These are phyloP conservation scores for Sturmia bella DNA, from an alignment of 2,888 invertebrate species.

Conservation along the genomic window DNA sequence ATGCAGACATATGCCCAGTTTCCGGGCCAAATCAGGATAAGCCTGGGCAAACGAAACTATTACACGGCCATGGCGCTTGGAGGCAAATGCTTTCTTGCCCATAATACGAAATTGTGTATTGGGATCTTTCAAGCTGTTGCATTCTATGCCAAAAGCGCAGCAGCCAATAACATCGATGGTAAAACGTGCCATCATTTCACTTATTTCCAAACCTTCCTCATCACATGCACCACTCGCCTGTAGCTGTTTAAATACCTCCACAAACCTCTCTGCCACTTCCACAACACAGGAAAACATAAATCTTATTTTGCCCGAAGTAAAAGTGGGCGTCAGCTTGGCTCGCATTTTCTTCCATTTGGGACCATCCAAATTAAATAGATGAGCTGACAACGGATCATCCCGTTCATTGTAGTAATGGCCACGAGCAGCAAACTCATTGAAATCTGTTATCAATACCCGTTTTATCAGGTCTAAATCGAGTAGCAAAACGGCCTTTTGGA, in stretches of 20 bases:
- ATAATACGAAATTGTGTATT: constrained; percentile 79
- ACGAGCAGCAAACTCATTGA: constrained; percentile 79
- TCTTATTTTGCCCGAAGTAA: constrained; percentile 83
- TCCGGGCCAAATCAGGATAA: constrained; percentile 73
- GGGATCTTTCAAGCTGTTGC: constrained; percentile 81
- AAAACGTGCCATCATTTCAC: constrained; percentile 81
- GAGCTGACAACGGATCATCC: constrained; percentile 80
- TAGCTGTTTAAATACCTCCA: constrained; percentile 72
- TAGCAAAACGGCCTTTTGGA: constrained; percentile 73
- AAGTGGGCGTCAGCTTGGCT: constrained; percentile 82
- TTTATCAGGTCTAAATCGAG: constrained; percentile 79
- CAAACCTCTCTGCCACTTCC: constrained; percentile 76
- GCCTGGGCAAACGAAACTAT: constrained; percentile 71
- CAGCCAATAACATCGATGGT: constrained; percentile 83
- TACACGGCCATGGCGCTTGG: constrained; percentile 72
- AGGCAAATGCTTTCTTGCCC: constrained; percentile 74
- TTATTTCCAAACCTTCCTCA: constrained; percentile 77
- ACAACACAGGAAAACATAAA: constrained; percentile 81
- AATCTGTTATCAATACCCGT: constrained; percentile 80
- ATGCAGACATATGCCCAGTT: constrained; percentile 72
- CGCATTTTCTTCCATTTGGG: constrained; percentile 82
- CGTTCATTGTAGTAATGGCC: constrained; percentile 78
- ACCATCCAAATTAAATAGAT: constrained; percentile 80
- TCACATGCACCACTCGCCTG: constrained; percentile 24
- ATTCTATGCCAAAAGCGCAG: constrained; percentile 82